phyloP scores from a whole-genome alignment of 2,888 invertebrate genomes.

The Melipona beecheii region DNA sequence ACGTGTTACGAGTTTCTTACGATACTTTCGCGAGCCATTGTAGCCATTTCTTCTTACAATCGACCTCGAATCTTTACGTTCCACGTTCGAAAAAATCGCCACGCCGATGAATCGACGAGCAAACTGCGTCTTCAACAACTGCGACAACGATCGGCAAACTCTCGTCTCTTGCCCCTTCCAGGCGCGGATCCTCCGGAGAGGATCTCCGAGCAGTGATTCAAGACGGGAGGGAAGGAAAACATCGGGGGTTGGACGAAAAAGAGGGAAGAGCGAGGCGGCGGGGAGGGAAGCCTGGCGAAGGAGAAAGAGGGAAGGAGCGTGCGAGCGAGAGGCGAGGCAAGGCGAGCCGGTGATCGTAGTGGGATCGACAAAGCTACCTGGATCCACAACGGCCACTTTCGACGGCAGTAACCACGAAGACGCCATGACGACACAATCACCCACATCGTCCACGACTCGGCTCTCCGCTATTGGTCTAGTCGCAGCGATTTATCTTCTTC shows the following conservation, averaged over 20 bases:
- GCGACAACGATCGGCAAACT: too few species aligned
- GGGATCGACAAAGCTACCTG: slow-evolving; percentile 79
- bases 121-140: too few species aligned
- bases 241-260: slow-evolving; percentile 20
- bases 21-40: too few species aligned
- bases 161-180: neutral
- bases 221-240: slow-evolving; percentile 11
- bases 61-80: too few species aligned
- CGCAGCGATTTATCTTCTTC: slow-evolving; percentile 73
- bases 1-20: too few species aligned
- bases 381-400: slow-evolving; percentile 79
- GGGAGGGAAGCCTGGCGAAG: slow-evolving; percentile 35
- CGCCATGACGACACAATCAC: slow-evolving; percentile 83
- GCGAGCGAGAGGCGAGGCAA: slow-evolving; percentile 71
- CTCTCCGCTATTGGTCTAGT: slow-evolving; percentile 74
- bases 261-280: slow-evolving; percentile 17
- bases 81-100: too few species aligned
- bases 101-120: too few species aligned
- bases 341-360: slow-evolving; percentile 75
- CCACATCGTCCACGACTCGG: slow-evolving; percentile 74
- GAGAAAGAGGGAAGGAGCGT: slow-evolving; percentile 61
- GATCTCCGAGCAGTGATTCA: neutral
- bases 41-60: too few species aligned
- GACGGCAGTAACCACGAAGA: slow-evolving; percentile 82
- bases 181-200: neutral